Evolutionary conservation across 2,888 invertebrate genomes (phyloP).

Genomic region (Metalampra italica): DNA sequence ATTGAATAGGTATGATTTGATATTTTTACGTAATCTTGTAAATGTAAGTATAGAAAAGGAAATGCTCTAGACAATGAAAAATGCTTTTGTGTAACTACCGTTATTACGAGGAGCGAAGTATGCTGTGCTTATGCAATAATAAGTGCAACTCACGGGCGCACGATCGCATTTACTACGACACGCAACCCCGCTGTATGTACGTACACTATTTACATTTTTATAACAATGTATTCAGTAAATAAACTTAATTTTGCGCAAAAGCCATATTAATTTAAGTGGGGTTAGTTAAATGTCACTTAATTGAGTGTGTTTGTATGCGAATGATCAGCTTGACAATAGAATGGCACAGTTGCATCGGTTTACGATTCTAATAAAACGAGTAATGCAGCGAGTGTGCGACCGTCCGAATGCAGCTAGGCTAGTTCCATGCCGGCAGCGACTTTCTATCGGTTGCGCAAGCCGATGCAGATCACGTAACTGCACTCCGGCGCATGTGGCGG

Average conservation of each 20-base stretch:
- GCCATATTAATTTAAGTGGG: too few relatives aligned
- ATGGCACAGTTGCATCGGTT: slow-evolving; percentile 42
- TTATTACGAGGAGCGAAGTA: slow-evolving; percentile 31
- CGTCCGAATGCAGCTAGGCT: slow-evolving; percentile 69
- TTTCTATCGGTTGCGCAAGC: slow-evolving; percentile 74
- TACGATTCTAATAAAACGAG: slow-evolving; percentile 53
- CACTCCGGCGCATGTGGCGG: slow-evolving; percentile 66
- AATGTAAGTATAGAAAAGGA: slow-evolving; percentile 50
- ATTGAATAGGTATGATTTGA: slow-evolving; percentile 14
- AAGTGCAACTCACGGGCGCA: slow-evolving; percentile 13
- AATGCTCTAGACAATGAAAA: slow-evolving; percentile 76
- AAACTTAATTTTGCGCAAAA: background rate
- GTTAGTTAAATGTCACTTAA: background rate
- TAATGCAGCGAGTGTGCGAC: slow-evolving; percentile 56
- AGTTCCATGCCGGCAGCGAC: slow-evolving; percentile 55
- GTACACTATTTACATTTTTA: background rate
- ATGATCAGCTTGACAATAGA: slow-evolving; percentile 32
- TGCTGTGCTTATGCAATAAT: background rate
- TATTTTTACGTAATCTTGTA: slow-evolving; percentile 45
- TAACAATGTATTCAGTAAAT: background rate
- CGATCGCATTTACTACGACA: background rate
- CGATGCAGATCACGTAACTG: slow-evolving; percentile 76
- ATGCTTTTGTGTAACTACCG: slow-evolving; percentile 53
- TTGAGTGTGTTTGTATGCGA: slow-evolving; percentile 21
- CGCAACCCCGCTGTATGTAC: too few relatives aligned